These are phyloP conservation scores for Loxodonta africana DNA, from an alignment of 2,113 vertebrate species.

Conservation along the genomic window DNA sequence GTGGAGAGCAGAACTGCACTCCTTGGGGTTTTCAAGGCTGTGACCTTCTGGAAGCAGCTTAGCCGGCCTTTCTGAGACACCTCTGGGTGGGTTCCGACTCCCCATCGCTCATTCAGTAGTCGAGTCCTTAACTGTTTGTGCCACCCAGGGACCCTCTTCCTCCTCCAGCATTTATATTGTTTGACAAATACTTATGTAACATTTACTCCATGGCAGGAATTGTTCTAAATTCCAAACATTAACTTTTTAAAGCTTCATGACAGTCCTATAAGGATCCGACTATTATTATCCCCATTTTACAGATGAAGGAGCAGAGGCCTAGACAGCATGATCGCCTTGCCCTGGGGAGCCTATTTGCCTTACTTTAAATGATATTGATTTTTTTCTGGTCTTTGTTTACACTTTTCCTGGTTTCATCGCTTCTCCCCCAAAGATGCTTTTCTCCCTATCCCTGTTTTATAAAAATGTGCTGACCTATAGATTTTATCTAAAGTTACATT, in stretches of 20 bases:
- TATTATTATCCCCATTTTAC: accelerated
- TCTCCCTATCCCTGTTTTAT: not conserved
- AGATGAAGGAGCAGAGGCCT: not conserved
- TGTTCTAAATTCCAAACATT: not conserved
- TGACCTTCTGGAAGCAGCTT: too few species aligned
- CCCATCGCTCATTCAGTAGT: too few species aligned
- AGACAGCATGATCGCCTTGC: accelerated
- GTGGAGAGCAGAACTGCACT: too few species aligned
- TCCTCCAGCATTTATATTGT: not conserved
- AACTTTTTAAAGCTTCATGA: not conserved
- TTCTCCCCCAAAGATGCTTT: not conserved
- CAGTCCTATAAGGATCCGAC: not conserved
- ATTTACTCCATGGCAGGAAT: not conserved
- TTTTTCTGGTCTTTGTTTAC: not conserved
- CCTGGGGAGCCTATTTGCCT: not conserved
- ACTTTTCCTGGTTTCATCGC: not conserved
- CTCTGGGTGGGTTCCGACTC: too few species aligned
- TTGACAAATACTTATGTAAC: not conserved
- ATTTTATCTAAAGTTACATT: not conserved
- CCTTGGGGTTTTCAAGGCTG: too few species aligned
- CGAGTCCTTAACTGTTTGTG: too few species aligned
- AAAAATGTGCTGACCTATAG: not conserved
- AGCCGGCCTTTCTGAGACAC: too few species aligned
- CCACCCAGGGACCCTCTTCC: too few species aligned
- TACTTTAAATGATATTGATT: not conserved